Percentiles rank a stretch among this genome's conserved stretches.
Evolutionary conservation across 1,140 invertebrate species (phyloP).

Genomic region (Euschistus heros): DNA sequence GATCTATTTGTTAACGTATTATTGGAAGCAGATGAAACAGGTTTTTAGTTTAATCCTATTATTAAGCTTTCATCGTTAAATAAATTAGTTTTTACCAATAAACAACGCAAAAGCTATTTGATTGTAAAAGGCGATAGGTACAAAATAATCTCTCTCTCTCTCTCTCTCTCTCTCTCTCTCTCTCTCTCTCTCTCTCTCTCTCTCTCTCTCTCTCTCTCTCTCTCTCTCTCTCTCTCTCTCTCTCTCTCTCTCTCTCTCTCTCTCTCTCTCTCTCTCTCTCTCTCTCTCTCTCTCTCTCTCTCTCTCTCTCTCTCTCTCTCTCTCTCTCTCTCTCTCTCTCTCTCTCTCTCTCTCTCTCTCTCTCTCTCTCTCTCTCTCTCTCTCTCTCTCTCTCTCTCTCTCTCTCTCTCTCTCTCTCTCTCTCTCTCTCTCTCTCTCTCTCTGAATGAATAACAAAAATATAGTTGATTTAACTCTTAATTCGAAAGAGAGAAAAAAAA

Average conservation of each 20-base stretch:
- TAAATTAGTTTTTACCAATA: too few relatives aligned
- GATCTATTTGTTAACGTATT: too few relatives aligned
- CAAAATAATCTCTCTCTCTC: too few relatives aligned
- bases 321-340: constrained; percentile 19
- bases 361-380: constrained; percentile 20
- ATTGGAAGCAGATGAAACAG: too few relatives aligned
- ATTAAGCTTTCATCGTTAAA: too few relatives aligned
- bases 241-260: constrained; percentile 19
- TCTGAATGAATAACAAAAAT: too few relatives aligned
- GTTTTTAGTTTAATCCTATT: too few relatives aligned
- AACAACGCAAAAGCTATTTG: too few relatives aligned
- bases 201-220: constrained; percentile 14
- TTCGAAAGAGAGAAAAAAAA: too few relatives aligned
- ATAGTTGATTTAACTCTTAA: too few relatives aligned
- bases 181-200: constrained; percentile 12
- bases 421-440: constrained; percentile 21
- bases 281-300: constrained; percentile 20
- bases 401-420: constrained; percentile 20
- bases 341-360: constrained; percentile 19
- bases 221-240: constrained; percentile 7
- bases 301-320: constrained; percentile 25
- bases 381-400: constrained; percentile 21
- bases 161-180: constrained; percentile 10
- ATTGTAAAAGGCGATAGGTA: too few relatives aligned
- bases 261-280: constrained; percentile 19